Percentiles rank a stretch among this genome's conserved stretches.
Conservation (phyloP, 92 coral and sea anemone genomes). For the Zoanthus sociatus region DNA sequence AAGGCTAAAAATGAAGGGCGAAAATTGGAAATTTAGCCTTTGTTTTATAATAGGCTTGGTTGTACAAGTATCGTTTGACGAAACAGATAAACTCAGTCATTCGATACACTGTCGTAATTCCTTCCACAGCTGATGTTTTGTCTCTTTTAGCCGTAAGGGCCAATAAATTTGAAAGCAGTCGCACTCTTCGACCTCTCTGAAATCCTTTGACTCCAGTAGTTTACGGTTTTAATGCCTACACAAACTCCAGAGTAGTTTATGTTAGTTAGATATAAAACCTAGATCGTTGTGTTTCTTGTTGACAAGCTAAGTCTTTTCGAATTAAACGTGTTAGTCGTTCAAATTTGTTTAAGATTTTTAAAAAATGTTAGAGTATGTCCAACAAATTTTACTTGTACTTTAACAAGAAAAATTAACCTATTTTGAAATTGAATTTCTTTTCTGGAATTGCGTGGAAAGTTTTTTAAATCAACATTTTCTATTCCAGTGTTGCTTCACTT, state of each 20-base stretch:
- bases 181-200: background rate
- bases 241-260: too few relatives aligned
- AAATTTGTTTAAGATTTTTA: background rate
- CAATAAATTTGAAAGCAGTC: background rate
- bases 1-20: slow-evolving; percentile 44
- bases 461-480: slow-evolving; percentile 10
- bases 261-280: too few relatives aligned
- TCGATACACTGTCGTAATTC: slow-evolving; percentile 6
- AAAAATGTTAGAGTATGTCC: background rate
- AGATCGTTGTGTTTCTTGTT: background rate
- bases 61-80: background rate
- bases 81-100: background rate
- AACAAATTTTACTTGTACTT: background rate
- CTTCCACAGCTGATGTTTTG: slow-evolving; percentile 1
- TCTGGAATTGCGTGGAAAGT: background rate
- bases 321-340: background rate
- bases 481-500: too few relatives aligned
- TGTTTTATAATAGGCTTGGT: background rate
- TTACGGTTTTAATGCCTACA: too few relatives aligned
- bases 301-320: background rate
- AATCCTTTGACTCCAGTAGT: background rate
- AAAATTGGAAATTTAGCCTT: slow-evolving; percentile 30
- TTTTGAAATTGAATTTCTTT: background rate
- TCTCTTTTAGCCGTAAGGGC: background rate
- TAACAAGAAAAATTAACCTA: background rate